Evolutionary conservation across 2,113 vertebrate species (phyloP), one percentile per base, ranked within the genome.

Genomic region (Callipepla californica): DNA sequence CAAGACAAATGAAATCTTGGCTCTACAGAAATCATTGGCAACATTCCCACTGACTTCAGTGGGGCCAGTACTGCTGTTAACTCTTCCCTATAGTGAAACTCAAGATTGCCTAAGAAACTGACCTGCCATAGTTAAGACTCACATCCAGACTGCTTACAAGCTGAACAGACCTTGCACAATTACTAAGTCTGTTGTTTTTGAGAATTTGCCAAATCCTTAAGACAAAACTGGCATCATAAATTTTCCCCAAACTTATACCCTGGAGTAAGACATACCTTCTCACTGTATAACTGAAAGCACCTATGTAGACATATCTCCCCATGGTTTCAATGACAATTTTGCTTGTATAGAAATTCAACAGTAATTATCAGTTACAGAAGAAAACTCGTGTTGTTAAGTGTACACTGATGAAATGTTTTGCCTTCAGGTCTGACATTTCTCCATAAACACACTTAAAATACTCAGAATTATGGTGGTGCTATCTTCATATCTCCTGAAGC

Each of bases 181-280:
- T 80, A 85, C 25, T 7, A 48, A 65, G 53, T 66, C 62, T 92
- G 65, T 85, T 94, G 59, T 92, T 95, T 79, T 91, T 92, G 94
- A 91, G 47, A 90, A 58, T 85, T 63, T 87, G 85, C 93, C 92
- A 94, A 85, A 85, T 70, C 65, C 51, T 61, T 68, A 83, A 85
- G 82, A 92, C 68, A 94, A 94, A 95, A 85, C 78, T 80, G 83
- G 51, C 30, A 55, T 51, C 72, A 78, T 65, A 91, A 96, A 82
- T 85, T 80, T 80, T 76, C 32, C 78, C 36, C 67, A 74, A 81
- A 73, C 32, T 85, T 91, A 47, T 82, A 62, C 75, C 73, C 72
- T 67, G 45, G 26, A 80, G 68, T 93, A 83, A 94, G 92, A 55
- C 45, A 80, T 80, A 77, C 40, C 32, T 74, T 51, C 44, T 82